These are phyloP conservation scores for Sinosuthora webbiana DNA, from an alignment of 2,113 vertebrate species.

Conservation along the genomic window DNA sequence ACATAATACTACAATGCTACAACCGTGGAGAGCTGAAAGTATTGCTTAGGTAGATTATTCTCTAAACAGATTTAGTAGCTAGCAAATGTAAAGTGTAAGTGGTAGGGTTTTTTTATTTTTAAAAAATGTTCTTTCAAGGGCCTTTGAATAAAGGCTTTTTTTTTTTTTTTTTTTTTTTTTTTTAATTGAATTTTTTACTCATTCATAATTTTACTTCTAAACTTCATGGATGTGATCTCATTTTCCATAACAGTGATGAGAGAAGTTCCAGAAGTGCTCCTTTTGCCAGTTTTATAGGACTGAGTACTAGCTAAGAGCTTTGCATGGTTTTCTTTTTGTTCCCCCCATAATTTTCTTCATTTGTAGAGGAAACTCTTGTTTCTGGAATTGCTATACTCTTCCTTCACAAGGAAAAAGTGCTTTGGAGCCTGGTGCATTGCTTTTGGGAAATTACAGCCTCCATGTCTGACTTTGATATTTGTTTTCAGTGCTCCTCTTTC, in stretches of 20 bases:
- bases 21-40: not conserved
- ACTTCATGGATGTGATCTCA: not conserved
- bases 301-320: not conserved
- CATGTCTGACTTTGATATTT: not conserved
- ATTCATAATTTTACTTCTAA: not conserved
- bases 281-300: not conserved
- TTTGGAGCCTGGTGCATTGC: not conserved
- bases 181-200: not conserved
- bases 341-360: not conserved
- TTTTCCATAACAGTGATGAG: not conserved
- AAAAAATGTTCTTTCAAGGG: not conserved
- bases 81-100: not conserved
- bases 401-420: not conserved
- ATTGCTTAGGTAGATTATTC: not conserved
- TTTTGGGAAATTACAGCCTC: not conserved
- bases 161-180: too few relatives aligned
- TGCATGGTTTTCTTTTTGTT: not conserved
- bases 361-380: not conserved
- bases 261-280: not conserved
- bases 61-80: not conserved
- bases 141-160: too few relatives aligned
- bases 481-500: not conserved
- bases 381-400: not conserved
- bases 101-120: fast-evolving
- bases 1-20: not conserved